These are phyloP conservation scores for Chrysolina haemoptera DNA, from an alignment of 2,888 invertebrate species.

Conservation along the genomic window DNA sequence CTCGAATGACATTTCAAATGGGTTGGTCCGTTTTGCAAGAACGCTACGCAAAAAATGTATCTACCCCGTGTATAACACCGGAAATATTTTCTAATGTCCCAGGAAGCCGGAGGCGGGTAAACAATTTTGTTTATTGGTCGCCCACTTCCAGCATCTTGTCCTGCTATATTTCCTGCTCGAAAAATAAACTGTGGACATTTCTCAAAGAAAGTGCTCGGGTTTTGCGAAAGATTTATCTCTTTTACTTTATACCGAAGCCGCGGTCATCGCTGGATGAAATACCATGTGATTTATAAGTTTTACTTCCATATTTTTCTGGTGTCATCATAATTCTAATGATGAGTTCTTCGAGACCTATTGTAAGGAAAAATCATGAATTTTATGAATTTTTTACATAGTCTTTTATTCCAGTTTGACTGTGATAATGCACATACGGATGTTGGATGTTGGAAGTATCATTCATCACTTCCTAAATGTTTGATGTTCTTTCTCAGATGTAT, in stretches of 20 bases:
- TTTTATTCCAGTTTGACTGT: too few relatives aligned
- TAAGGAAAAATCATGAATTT: not conserved
- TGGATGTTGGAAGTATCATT: too few relatives aligned
- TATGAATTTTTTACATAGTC: slow-evolving; percentile 1
- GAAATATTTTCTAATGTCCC: slow-evolving; percentile 26
- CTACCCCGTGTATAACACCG: not conserved
- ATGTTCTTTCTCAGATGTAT: too few relatives aligned
- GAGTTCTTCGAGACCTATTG: slow-evolving; percentile 6
- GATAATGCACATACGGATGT: too few relatives aligned
- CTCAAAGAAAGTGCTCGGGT: slow-evolving; percentile 29
- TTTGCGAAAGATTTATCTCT: slow-evolving; percentile 39
- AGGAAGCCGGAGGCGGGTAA: slow-evolving; percentile 8
- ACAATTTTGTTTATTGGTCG: slow-evolving; percentile 36
- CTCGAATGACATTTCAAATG: not conserved
- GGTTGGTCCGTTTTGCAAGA: not conserved
- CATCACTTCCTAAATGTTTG: too few relatives aligned
- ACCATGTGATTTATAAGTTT: slow-evolving; percentile 39
- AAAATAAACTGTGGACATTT: slow-evolving; percentile 42
- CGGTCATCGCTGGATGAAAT: slow-evolving; percentile 41
- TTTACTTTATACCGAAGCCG: slow-evolving; percentile 42
- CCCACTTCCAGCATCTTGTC: slow-evolving; percentile 42
- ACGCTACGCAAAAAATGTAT: not conserved
- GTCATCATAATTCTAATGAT: slow-evolving; percentile 10
- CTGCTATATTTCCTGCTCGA: slow-evolving; percentile 38
- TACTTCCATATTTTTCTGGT: slow-evolving; percentile 39